Base-by-base conservation (phyloP, 2,888 invertebrate genomes). In the Embidobia sp. region DNA sequence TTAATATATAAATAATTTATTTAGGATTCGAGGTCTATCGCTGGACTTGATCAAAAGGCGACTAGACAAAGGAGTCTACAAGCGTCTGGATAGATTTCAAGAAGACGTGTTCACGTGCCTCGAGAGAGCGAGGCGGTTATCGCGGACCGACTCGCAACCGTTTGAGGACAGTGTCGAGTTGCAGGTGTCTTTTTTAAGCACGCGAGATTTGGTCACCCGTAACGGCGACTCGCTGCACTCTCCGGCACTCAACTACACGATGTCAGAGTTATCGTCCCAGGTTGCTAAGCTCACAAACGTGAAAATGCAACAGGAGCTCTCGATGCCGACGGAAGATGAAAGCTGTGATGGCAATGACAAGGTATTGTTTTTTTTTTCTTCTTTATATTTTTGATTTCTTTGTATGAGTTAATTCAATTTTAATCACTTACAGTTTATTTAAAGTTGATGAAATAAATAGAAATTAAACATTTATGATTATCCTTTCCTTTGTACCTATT, bases 141-240 rank as follows among this genome's bases (percentile, higher is more conserved):
- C 97, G 0, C 93, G 97, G 8, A 95, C 96, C 0, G 98, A 98
- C 90, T 98, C 98, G 1, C 97, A 97, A 87, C 94, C 97, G 42
- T 99, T 98, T 90, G 98, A 98, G 86, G 99, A 99, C 90, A 95
- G 98, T 0, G 93, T 97, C 22, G 98, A 98, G 84, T 91, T 99
- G 51, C 98, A 99, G 89, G 93, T 94, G 7, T 97, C 94, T 90
- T 99, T 97, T 90, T 95, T 99, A 37, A 93, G 93, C 16, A 94
- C 94, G 77, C 91, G 95, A 0, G 93, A 93, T 84, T 92, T 92
- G 80, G 86, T 90, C 0, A 98, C 98, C 86, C 94, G 94, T 77
- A 93, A 94, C 82, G 94, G 95, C 5, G 93, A 94, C 82, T 91
- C 95, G 0, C 91, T 99, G 2, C 93, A 94, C 70, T 97, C 98